These are phyloP conservation scores for Megaleporinus macrocephalus DNA, from an alignment of 2,113 vertebrate genomes.

Conservation along the genomic window DNA sequence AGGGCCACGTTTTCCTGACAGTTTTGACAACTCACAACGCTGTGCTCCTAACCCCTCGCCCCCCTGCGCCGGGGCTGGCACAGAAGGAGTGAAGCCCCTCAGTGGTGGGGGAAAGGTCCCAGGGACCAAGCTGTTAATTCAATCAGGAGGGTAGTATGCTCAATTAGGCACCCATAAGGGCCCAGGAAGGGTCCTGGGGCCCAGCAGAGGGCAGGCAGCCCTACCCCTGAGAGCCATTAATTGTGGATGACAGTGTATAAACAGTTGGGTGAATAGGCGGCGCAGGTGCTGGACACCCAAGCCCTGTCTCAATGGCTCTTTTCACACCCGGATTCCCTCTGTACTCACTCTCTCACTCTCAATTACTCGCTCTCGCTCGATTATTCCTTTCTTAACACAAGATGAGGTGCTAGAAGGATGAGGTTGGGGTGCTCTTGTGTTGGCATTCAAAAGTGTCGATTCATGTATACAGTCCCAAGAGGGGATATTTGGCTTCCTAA, in stretches of 20 bases:
- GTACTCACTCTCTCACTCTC: slow-evolving; percentile 42
- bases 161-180: slow-evolving; percentile 83
- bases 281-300: slow-evolving; percentile 79
- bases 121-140: slow-evolving; percentile 83
- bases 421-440: background rate
- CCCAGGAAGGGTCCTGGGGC: slow-evolving; percentile 72
- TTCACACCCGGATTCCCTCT: slow-evolving; percentile 71
- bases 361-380: slow-evolving; percentile 38
- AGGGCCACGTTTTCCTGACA: slow-evolving; percentile 74
- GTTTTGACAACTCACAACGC: slow-evolving; percentile 68
- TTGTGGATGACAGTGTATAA: slow-evolving; percentile 85
- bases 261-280: slow-evolving; percentile 80
- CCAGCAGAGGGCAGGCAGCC: slow-evolving; percentile 71
- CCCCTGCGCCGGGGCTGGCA: slow-evolving; percentile 60
- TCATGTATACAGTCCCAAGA: background rate
- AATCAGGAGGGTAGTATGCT: slow-evolving; percentile 80
- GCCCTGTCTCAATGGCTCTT: slow-evolving; percentile 74
- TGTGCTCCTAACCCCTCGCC: slow-evolving; percentile 58
- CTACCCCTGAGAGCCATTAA: slow-evolving; percentile 76
- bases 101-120: slow-evolving; percentile 71
- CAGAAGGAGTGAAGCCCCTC: slow-evolving; percentile 50
- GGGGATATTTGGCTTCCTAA: slow-evolving; percentile 1
- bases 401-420: slow-evolving; percentile 10
- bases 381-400: slow-evolving; percentile 23
- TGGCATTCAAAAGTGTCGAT: slow-evolving; percentile 7